phyloP scores from a whole-genome alignment of 2,797 vertebrate species.

The Tokudaia tokunoshimensis region DNA sequence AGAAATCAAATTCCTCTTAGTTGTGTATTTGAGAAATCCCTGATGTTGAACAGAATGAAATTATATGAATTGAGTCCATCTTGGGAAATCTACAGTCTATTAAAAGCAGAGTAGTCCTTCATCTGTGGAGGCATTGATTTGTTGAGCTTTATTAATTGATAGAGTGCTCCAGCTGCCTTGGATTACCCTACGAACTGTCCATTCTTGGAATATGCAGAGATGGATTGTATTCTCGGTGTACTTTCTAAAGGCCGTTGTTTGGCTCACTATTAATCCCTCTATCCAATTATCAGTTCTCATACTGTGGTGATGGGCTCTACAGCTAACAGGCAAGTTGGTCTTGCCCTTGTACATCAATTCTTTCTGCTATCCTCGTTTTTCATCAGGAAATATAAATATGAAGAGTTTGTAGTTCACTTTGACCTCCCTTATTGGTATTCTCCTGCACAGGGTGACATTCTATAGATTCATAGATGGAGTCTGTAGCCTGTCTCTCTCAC shows the following conservation, averaged over 20 bases:
- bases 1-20: conserved; percentile 31
- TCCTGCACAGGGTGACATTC: background rate
- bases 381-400: conserved; percentile 57
- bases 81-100: conserved; percentile 46
- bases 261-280: conserved; percentile 47
- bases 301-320: conserved; percentile 30
- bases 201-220: conserved; percentile 54
- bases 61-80: conserved; percentile 24
- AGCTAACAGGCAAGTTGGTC: conserved; percentile 65
- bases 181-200: conserved; percentile 56
- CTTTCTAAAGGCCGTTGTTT: conserved; percentile 62
- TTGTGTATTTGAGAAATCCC: conserved; percentile 3
- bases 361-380: conserved; percentile 65
- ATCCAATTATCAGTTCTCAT: conserved; percentile 63
- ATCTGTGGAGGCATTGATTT: conserved; percentile 39
- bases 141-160: conserved; percentile 55
- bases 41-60: conserved; percentile 57
- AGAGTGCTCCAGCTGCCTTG: conserved; percentile 45
- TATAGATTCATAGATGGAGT: conserved; percentile 63
- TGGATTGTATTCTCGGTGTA: conserved; percentile 25
- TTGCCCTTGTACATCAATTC: conserved; percentile 64
- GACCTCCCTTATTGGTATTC: conserved; percentile 71
- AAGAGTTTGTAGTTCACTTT: conserved; percentile 57
- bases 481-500: conserved; percentile 32
- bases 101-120: conserved; percentile 29